Evolutionary conservation across 64 coral and sea anemone species (phyloP), one percentile per base, ranked within the genome.

Genomic region (Stylophora pistillata): DNA sequence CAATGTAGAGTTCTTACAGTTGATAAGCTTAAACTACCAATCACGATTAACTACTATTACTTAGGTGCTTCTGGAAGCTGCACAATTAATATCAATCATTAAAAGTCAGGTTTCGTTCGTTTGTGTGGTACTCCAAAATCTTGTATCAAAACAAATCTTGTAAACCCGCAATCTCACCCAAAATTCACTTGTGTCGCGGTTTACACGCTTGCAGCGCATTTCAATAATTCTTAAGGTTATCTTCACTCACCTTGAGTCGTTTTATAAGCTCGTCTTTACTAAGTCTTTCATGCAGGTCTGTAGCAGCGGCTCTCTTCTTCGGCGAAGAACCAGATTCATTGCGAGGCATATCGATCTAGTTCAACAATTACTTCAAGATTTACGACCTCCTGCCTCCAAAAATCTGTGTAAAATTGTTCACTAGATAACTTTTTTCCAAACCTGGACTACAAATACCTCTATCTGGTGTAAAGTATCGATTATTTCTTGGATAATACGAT

Each of bases 231-330:
- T 15, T 13, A 58, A 87, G 4, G 41, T 66, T 55, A 53, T 25
- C 21, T 72, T 9, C 52, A 47, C 63, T 94, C 86, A 94, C 93
- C 88, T 94, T 94, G 9, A 94, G 76, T 58, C 86, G 88, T 72
- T 81, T 88, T 18, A 90, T 68, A 52, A 94, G 84, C 78, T 94
- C 93, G 32, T 94, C 93, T 85, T 90, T 94, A 62, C 87, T 86
- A 14, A 94, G 63, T 86, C 85, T 90, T 59, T 85, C 93, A 78
- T 89, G 65, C 62, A 94, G 61, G 26, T 72, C 68, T 15, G 88
- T 90, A 29, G 73, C 85, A 78, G 81, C 93, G 27, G 86, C 81
- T 83, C 74, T 85, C 83, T 74, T 78, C 53, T 56, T 91, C 23
- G 89, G 83, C 52, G 80, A 73, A 20, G 89, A 76, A 54, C 74